A percentile compares a stretch with the other conserved stretches of the same genome.
Conservation (phyloP, 2,113 vertebrate genomes). For the Pimephales promelas region DNA sequence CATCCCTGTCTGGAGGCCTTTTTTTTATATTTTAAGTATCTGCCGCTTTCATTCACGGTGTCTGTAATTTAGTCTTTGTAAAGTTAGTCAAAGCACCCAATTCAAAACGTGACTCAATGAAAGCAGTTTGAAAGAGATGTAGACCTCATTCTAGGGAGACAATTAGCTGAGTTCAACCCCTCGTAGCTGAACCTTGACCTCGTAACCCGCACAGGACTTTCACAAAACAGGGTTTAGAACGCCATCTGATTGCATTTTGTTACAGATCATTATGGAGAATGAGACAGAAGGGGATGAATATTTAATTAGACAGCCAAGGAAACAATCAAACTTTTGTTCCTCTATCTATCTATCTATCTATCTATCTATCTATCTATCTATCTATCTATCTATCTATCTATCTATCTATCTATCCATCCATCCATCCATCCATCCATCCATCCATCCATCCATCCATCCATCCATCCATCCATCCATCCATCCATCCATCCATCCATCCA, state of each 20-base stretch:
- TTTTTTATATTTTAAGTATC: constrained; percentile 44
- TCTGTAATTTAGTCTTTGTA: constrained; percentile 55
- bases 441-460: not conserved
- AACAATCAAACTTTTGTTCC: not conserved
- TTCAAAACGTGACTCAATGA: constrained; percentile 45
- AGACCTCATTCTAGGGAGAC: constrained; percentile 40
- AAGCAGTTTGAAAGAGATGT: constrained; percentile 46
- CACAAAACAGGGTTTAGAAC: constrained; percentile 54
- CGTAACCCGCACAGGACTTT: not conserved
- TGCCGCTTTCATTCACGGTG: constrained; percentile 31
- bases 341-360: constrained; percentile 24
- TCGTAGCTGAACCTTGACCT: constrained; percentile 53
- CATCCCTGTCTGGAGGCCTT: constrained; percentile 46
- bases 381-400: constrained; percentile 3
- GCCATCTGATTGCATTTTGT: constrained; percentile 57
- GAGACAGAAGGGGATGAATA: constrained; percentile 46
- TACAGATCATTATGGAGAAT: constrained; percentile 30
- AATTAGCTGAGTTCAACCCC: constrained; percentile 46
- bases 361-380: constrained; percentile 1
- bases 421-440: not conserved
- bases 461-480: not conserved
- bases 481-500: not conserved
- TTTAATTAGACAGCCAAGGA: constrained; percentile 11
- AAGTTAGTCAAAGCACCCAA: constrained; percentile 7
- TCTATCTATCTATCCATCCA: not conserved